Evolutionary conservation across 1,140 invertebrate genomes (phyloP).

Genomic region (Lepidurus apus): DNA sequence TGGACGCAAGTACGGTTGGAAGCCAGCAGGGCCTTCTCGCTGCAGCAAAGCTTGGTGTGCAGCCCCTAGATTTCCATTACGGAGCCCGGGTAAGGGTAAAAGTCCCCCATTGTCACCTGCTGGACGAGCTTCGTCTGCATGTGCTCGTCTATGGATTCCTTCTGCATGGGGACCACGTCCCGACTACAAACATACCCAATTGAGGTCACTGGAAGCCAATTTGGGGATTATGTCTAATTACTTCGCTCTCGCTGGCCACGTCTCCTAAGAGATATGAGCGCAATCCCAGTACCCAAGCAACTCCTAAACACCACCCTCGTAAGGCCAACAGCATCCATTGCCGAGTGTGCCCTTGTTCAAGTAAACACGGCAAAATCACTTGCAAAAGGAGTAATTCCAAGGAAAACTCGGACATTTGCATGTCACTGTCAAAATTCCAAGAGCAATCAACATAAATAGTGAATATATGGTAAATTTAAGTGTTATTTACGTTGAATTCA

Average conservation of each 20-base stretch:
- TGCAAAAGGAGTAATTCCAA: slow-evolving; percentile 90
- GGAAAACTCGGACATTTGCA: slow-evolving; percentile 63
- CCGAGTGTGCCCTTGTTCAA: slow-evolving; percentile 92
- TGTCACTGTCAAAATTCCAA: slow-evolving; percentile 63
- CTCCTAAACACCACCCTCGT: slow-evolving; percentile 78
- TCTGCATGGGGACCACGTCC: slow-evolving; percentile 24
- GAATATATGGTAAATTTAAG: background rate
- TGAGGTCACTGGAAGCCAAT: background rate
- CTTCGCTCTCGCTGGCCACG: slow-evolving; percentile 42
- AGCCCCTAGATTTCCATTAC: slow-evolving; percentile 59
- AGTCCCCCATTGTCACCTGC: background rate
- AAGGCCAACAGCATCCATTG: slow-evolving; percentile 85
- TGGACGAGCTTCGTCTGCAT: slow-evolving; percentile 1
- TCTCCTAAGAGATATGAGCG: slow-evolving; percentile 82
- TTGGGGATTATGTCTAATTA: slow-evolving; percentile 12
- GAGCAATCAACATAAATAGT: background rate
- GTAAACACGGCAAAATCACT: slow-evolving; percentile 87
- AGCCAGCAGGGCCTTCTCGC: slow-evolving; percentile 68
- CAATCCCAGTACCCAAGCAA: slow-evolving; percentile 78
- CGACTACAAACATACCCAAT: slow-evolving; percentile 24
- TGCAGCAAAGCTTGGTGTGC: slow-evolving; percentile 75
- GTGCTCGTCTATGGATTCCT: background rate
- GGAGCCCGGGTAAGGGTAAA: slow-evolving; percentile 29
- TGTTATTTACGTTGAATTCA: slow-evolving; percentile 50
- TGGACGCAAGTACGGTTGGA: slow-evolving; percentile 82